phyloP scores from a whole-genome alignment of 1,140 invertebrate genomes.

The Dendroctonus valens region DNA sequence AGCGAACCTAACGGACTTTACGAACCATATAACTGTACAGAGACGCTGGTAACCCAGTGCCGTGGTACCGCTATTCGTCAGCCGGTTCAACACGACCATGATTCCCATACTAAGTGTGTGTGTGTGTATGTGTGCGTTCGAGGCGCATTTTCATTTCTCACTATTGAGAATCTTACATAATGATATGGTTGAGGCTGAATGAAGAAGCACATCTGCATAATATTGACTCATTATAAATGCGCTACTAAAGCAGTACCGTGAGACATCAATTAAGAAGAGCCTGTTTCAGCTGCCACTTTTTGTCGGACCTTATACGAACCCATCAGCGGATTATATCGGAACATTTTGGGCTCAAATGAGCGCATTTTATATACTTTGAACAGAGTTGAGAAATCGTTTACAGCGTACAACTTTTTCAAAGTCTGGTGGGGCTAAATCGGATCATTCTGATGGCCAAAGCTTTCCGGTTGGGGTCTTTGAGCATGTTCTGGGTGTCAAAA shows the following conservation, averaged over 20 bases:
- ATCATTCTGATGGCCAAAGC: too few species aligned
- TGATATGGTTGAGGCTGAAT: not conserved
- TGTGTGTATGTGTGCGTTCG: constrained; percentile 4
- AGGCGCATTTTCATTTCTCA: constrained; percentile 15
- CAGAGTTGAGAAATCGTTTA: too few species aligned
- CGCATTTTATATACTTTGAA: too few species aligned
- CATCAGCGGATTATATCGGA: too few species aligned
- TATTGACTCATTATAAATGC: constrained; percentile 3
- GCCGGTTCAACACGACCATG: constrained; percentile 15
- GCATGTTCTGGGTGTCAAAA: too few species aligned
- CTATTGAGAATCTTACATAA: constrained; percentile 22
- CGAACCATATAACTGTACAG: constrained; percentile 42
- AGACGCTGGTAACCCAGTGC: constrained; percentile 44
- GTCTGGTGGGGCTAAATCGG: too few species aligned
- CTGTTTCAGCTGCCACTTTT: not conserved
- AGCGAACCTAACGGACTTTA: constrained; percentile 41
- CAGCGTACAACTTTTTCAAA: too few species aligned
- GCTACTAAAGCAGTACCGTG: constrained; percentile 3
- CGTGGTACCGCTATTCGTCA: constrained; percentile 40
- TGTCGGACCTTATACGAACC: too few species aligned
- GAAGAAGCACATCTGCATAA: constrained; percentile 4
- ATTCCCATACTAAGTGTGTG: constrained; percentile 21
- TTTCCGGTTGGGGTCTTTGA: too few species aligned
- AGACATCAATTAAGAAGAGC: constrained; percentile 5
- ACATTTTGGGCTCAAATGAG: too few species aligned